Base-by-base conservation (phyloP, 2,113 vertebrate genomes). In the Thamnophis sirtalis region DNA sequence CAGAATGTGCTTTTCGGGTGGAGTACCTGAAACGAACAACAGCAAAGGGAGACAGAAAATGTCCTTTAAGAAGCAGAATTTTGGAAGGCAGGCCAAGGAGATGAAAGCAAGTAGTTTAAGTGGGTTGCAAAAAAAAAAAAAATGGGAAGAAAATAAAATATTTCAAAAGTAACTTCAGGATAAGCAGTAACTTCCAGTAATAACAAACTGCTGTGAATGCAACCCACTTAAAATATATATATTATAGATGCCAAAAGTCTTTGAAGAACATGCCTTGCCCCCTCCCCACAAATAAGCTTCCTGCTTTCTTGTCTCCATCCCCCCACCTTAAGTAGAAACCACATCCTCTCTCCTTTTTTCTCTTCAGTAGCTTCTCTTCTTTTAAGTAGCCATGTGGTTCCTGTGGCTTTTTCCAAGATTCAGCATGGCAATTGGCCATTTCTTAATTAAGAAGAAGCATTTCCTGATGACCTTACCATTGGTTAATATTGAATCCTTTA, bases 381-480 rank as follows among this genome's bases (percentile, higher is more conserved):
- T 55, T 84, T 86, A 0, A 86, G 90, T n/a, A 5, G 10, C 22
- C 54, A 80, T 22, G 50, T 73, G 94, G 93, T 93, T 96, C 86
- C 90, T 58, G 63, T 33, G 60, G 68, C 84, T 55, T 94, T 54
- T 0, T 0, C 84, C 92, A 3, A 0, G 1, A 0, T 3, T 89
- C 43, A 22, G 92, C 93, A 91, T 92, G 92, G 91, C 94, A 96
- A 94, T 85, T 54, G 93, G 89, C 95, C 92, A 95, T 93, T 95
- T 94, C 91, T 92, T 87, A 11, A 0, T 92, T 90, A 91, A 86
- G 92, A 96, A 91, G 93, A 94, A 95, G 89, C 80, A 95, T 90
- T 96, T 96, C 94, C 92, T 96, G 84, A 90, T 92, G 93, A 96
- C 94, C 90, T 95, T 95, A 94, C 50, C 90, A 51, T 95, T 87